Evolutionary conservation across 2,888 invertebrate species (phyloP), one percentile per base, ranked within the genome.

Genomic region (Julus scanicus): DNA sequence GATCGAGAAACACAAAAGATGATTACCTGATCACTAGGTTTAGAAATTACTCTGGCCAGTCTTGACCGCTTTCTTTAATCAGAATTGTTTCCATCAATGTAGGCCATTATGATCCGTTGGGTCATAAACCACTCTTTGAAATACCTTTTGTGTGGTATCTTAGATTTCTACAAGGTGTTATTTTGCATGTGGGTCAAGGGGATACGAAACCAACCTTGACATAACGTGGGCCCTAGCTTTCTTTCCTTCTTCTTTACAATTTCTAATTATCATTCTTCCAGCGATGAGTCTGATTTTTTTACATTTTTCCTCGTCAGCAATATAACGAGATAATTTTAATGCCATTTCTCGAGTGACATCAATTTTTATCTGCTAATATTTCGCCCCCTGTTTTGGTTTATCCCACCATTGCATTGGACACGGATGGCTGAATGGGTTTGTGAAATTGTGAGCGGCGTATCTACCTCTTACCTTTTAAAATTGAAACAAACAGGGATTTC

Each of bases 401-500:
- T n/a, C 71, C 71, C 71, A 6, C 4, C 71, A 29, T 71, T 15
- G 57, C 57, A 17, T n/a, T 57, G 57, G 57, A n/a, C 57, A 71
- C 71, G 71, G 71, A 3, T 71, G 71, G 71, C 71, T 71, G 71
- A 71, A 71, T 71, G 71, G 29, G 29, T 29, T n/a, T n/a, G n/a
- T n/a, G n/a, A n/a, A n/a, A n/a, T 71, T 20, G 71, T 71, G 29
- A 71, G 20, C 71, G 29, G 29, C 71, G 71, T n/a, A 63, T 13
- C n/a, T 29, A 71, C 71, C 71, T 71, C 29, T 71, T 71, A 29
- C 71, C 71, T 71, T 29, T 71, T 8, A n/a, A n/a, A 71, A 71
- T 71, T 0, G 29, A 20, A 71, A 71, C 71, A 71, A 71, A 71
- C 29, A 71, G 71, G 71, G 71, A 71, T 71, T 71, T 71, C 71